Base-by-base conservation (phyloP, 2,113 vertebrate species). In the Triplophysa dalaica region DNA sequence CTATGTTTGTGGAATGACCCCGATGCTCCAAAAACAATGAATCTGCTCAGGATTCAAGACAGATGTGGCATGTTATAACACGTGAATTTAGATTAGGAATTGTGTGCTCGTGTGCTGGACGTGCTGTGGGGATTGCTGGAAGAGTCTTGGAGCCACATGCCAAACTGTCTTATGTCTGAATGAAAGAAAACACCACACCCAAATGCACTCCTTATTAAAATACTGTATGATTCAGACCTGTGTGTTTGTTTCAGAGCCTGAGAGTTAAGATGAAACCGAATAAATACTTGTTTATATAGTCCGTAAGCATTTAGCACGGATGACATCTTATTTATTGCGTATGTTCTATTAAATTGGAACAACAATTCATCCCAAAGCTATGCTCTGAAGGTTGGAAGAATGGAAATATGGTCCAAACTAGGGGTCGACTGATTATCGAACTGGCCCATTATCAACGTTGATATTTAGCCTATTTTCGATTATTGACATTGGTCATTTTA, bases 221-320 rank as follows among this genome's bases (percentile, higher is more conserved):
- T 67, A 82, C 5, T 38, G 65, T 41, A 6, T 41, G 41, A 3
- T 79, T 83, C 68, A 24, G 41, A 84, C 81, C 41, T 85, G 84
- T 86, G 86, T 87, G 82, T 89, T 90, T 90, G 87, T 78, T 67
- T 74, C 80, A 70, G 70, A 45, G 68, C 79, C 75, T 85, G 81
- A 87, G 84, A 84, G 87, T 83, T 81, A 19, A 74, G 66, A 66
- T 10, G 67, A 77, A 85, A 80, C 62, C 83, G n/a, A 84, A 89
- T 75, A 68, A 81, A 78, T 48, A 63, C 70, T 6, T 9, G 45
- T 58, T 48, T 45, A 56, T 77, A 22, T 60, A 72, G 48, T 58
- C 29, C 58, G 67, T 60, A 56, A 68, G 77, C 60, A 60, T 77
- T 69, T 77, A 54, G 67, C 50, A 72, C 48, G 41, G 75, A 61